Conservation (phyloP, 2,797 vertebrate genomes). For the Tinamus major region DNA sequence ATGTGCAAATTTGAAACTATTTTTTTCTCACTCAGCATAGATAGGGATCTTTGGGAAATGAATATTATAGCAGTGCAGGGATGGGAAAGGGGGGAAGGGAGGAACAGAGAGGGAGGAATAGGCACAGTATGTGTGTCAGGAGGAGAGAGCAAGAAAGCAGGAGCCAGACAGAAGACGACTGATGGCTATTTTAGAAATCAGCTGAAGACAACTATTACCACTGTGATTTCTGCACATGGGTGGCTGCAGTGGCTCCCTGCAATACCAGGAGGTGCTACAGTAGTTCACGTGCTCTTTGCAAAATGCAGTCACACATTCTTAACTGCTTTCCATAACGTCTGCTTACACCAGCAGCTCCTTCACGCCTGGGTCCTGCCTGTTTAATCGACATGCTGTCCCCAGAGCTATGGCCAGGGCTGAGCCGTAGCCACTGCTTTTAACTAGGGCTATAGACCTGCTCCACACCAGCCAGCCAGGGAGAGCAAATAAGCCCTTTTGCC, state of each 20-base stretch:
- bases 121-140: neutral
- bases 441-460: neutral
- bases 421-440: neutral
- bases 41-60: conserved; percentile 46
- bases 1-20: conserved; percentile 63
- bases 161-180: neutral
- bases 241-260: accelerated
- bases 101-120: neutral
- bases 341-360: neutral
- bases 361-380: accelerated
- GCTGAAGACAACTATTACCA: neutral
- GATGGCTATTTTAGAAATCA: neutral
- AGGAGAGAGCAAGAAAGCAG: neutral
- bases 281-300: accelerated
- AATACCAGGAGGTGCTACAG: neutral
- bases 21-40: neutral
- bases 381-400: accelerated
- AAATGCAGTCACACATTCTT: accelerated
- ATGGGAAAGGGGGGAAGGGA: neutral
- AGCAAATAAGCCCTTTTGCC: accelerated
- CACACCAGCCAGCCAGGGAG: accelerated
- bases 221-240: neutral
- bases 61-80: neutral
- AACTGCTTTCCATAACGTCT: accelerated
- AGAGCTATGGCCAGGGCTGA: neutral